Evolutionary conservation across 37 sponge, comb jelly and placozoan genomes (phyloP), one percentile per base, ranked within the genome.

Genomic region (Beroe ovata): DNA sequence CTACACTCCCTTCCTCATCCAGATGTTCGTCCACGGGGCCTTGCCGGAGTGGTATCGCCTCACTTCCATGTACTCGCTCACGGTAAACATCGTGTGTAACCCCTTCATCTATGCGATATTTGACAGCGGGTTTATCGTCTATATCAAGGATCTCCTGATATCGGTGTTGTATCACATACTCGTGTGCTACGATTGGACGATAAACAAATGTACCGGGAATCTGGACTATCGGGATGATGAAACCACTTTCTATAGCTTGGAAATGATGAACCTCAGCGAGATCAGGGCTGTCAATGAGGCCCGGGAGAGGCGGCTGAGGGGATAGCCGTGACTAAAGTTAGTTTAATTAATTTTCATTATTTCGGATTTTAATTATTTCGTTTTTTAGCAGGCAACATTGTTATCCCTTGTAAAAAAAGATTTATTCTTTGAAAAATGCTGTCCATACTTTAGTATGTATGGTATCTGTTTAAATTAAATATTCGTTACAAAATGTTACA

Each of bases 1-100:
- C 84, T 77, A 77, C 84, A 77, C 33, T n/a, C 84, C 84, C n/a
- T 77, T 77, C 54, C n/a, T 77, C 54, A 30, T 66, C 32, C 32
- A 66, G 30, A 66, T 66, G 69, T 66, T 66, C 69, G 34, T 30
- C 2, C 69, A 34, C 8, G 30, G 30, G 36, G 34, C 29, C 11
- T 18, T 66, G 36, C 69, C 69, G 8, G 35, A 14, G 0, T 66
- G 69, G 69, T 66, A 66, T 30, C 32, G 32, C 2, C 16, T 66
- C 35, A 34, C 69, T 14, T 36, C 38, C 42, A 77, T 77, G 84
- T 77, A 77, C 54, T 21, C 38, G 1, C 26, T 77, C 1, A 32
- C 84, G 4, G 84, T 77, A 4, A 77, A 36, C 54, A 77, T 77
- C 8, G 84, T 77, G 36, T 42, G n/a, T n/a, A 77, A 77, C 84